These are phyloP conservation scores for Drosophila tani DNA, from an alignment of 1,140 invertebrate species.

Conservation along the genomic window DNA sequence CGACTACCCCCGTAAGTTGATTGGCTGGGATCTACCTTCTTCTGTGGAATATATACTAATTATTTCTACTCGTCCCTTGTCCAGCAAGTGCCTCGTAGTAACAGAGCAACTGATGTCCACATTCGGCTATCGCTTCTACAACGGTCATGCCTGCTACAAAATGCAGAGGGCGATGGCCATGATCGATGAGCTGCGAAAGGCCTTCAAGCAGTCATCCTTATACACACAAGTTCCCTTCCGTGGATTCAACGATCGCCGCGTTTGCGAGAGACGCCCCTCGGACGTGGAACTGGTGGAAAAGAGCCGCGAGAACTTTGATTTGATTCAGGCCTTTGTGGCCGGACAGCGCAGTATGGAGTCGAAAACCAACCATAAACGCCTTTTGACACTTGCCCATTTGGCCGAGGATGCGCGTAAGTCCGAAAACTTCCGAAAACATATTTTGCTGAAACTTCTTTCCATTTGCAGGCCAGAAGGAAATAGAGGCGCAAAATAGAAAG, in stretches of 20 bases:
- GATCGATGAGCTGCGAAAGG: not conserved
- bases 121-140: constrained; percentile 20
- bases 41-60: not conserved
- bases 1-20: constrained; percentile 12
- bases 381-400: not conserved
- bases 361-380: not conserved
- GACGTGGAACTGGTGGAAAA: accelerated
- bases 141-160: constrained; percentile 10
- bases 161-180: not conserved
- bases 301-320: not conserved
- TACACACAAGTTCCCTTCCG: constrained; percentile 20
- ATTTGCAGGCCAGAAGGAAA: not conserved
- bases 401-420: not conserved
- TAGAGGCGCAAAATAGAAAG: no score
- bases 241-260: constrained; percentile 7
- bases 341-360: not conserved
- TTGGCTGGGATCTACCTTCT: not conserved
- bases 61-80: not conserved
- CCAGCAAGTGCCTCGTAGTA: not conserved
- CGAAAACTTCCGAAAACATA: no score
- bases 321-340: constrained; percentile 9
- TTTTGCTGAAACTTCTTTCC: no score
- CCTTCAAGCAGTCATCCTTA: not conserved
- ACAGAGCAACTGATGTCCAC: constrained; percentile 7
- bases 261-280: not conserved